These are phyloP conservation scores for Diglossa cyanea DNA, from an alignment of 2,797 vertebrate genomes.

Conservation along the genomic window DNA sequence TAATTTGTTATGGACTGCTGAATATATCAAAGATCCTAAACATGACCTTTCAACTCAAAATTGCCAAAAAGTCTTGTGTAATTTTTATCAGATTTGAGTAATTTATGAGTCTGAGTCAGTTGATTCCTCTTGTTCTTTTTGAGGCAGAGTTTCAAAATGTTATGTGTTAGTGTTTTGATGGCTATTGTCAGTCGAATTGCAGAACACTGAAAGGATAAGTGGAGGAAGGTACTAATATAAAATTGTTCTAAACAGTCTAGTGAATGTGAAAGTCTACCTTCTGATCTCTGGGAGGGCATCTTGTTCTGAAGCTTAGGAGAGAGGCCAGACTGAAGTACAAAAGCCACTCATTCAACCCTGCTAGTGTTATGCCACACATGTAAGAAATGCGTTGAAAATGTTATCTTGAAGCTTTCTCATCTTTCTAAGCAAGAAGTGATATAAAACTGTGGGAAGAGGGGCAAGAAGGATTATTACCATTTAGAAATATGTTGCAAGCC, in stretches of 20 bases:
- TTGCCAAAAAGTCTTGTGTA: not conserved
- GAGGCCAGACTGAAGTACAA: not conserved
- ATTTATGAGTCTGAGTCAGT: not conserved
- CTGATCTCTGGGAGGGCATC: not conserved
- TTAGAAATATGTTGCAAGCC: not conserved
- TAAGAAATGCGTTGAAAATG: not conserved
- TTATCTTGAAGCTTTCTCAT: not conserved
- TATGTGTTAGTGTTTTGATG: not conserved
- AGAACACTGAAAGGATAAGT: not conserved
- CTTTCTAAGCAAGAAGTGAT: not conserved
- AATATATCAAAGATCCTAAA: not conserved
- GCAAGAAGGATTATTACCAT: not conserved
- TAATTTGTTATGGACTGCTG: not conserved
- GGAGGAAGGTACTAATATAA: not conserved
- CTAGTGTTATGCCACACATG: not conserved
- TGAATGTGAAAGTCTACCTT: not conserved
- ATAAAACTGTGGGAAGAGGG: not conserved
- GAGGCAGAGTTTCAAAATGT: not conserved
- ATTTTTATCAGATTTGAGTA: not conserved
- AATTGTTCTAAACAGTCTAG: not conserved
- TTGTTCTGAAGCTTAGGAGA: not conserved
- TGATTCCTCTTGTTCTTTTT: not conserved
- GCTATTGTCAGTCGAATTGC: not conserved
- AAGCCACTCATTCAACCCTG: not conserved
- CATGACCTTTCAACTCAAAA: not conserved